Base-by-base conservation (phyloP, 2,797 vertebrate genomes). In the Astyanax mexicanus region DNA sequence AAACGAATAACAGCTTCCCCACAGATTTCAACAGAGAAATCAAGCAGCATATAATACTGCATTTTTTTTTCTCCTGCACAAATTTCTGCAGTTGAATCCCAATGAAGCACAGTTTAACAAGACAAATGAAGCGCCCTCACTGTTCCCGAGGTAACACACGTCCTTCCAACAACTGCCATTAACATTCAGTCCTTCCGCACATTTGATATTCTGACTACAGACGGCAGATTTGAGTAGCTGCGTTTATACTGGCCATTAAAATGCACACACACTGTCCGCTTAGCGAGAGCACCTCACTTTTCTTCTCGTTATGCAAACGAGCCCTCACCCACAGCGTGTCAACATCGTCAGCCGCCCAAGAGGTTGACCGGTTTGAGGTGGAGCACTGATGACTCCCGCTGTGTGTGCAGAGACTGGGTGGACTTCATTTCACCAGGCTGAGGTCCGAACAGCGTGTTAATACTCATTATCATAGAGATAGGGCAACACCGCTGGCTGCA, bases 241-340 rank as follows among this genome's bases (percentile, higher is more conserved):
- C 6, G 0, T 21, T n/a, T 17, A 17, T 25, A 44, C 3, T 3
- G 40, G 23, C 42, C 42, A 65, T 65, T 65, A 65, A 65, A 65
- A 45, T 45, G 13, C 15, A 6, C 6, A 3, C 62, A 65, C 6
- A 42, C 62, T 58, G 55, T 29, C 55, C 8, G 13, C 52, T 29
- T 55, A 44, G 38, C 1, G 21, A 44, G 38, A 13, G 4, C 4
- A 11, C 25, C 23, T n/a, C 42, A 29, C 40, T 45, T 47, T 47
- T n/a, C 42, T 35, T 38, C 40, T 65, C 23, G 3, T 65, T 65
- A 65, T 45, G 62, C 62, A 65, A 45, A 65, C 7, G 15, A 65
- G 13, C 25, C 40, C 15, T 45, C 25, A 45, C 40, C 13, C 40
- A 1, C 23, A 1, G 13, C 15, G 1, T 12, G 35, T 45, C 23